phyloP scores from a whole-genome alignment of 1,140 invertebrate species.

The Anagrus nilaparvatae region DNA sequence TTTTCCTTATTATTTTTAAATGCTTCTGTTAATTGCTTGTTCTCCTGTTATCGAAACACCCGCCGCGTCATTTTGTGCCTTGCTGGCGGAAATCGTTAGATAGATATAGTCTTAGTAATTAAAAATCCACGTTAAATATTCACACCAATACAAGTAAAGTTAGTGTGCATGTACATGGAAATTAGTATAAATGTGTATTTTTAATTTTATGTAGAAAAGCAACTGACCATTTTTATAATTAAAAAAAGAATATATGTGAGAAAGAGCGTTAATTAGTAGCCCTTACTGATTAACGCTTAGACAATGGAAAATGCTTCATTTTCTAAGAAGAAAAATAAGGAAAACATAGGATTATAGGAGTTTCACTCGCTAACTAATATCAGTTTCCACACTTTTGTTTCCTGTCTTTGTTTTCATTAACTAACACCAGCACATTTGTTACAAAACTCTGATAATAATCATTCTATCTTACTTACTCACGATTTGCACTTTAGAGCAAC shows the following conservation, averaged over 20 bases:
- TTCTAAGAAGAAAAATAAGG: conserved; percentile 25
- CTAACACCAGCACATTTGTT: no score
- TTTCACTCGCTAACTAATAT: conserved; percentile 17
- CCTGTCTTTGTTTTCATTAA: conserved; percentile 8
- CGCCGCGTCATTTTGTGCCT: conserved; percentile 30
- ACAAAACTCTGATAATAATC: no score
- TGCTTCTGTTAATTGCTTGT: conserved; percentile 14
- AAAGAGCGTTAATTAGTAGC: conserved; percentile 29
- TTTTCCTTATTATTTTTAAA: neutral
- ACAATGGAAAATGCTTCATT: conserved; percentile 37
- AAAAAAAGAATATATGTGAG: no score
- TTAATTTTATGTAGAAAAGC: no score
- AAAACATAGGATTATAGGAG: conserved; percentile 28
- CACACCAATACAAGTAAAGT: no score
- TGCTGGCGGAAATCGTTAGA: conserved; percentile 10
- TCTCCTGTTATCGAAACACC: conserved; percentile 26
- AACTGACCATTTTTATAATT: no score
- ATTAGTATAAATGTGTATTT: no score
- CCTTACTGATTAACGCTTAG: conserved; percentile 32
- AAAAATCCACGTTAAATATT: no score
- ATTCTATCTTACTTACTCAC: no score
- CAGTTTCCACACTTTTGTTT: conserved; percentile 19
- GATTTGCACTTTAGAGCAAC: conserved; percentile 8
- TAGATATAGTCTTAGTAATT: no score
- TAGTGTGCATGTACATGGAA: no score